Conservation (phyloP, 1,140 invertebrate species). For the Caenorhabditis brenneri region DNA sequence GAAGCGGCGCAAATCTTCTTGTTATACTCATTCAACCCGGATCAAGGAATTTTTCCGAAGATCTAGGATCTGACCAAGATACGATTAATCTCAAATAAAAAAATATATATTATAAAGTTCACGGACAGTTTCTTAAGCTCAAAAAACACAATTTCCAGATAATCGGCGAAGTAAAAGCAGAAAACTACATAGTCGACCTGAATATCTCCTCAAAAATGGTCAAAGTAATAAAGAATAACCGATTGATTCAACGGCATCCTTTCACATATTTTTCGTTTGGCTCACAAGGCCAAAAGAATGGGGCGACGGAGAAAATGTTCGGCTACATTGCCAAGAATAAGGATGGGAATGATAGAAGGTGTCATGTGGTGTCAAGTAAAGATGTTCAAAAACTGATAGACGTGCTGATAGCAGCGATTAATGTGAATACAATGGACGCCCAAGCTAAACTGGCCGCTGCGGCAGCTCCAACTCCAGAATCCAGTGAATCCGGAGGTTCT, state of each 20-base stretch:
- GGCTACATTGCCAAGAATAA: constrained; percentile 27
- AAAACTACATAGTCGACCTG: not conserved
- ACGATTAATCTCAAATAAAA: too few species aligned
- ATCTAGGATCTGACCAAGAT: too few species aligned
- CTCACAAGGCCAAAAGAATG: not conserved
- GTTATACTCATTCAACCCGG: too few species aligned
- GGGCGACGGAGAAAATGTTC: not conserved
- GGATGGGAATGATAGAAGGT: not conserved
- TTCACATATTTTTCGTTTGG: not conserved
- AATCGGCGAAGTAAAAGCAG: not conserved
- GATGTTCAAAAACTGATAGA: not conserved
- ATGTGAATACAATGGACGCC: not conserved
- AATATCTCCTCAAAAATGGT: constrained; percentile 14
- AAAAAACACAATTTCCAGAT: not conserved
- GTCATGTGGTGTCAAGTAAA: not conserved
- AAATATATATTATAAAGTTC: too few species aligned
- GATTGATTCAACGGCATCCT: not conserved
- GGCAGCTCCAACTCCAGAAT: not conserved
- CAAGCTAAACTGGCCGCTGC: not conserved
- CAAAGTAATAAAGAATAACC: not conserved
- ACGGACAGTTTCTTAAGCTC: too few species aligned
- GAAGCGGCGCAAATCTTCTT: too few species aligned
- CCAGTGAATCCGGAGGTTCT: not conserved
- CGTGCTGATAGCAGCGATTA: not conserved
- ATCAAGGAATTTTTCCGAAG: too few species aligned